phyloP scores from a whole-genome alignment of 2,113 vertebrate species.

The Oreotrochilus melanogaster region DNA sequence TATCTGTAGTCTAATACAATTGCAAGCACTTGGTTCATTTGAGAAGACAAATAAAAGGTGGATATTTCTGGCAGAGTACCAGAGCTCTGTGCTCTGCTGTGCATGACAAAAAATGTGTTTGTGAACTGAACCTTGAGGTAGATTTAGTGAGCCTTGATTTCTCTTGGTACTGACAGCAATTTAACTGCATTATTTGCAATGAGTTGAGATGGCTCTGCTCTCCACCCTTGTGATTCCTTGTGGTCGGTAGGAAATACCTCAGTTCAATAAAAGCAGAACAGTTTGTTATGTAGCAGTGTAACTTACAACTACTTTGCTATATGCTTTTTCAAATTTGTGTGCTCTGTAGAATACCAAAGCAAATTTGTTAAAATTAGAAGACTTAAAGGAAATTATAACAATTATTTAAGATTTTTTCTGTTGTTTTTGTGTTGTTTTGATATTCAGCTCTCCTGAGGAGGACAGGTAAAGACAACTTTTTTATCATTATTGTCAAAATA shows the following conservation, averaged over 20 bases:
- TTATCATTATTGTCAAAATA: not conserved
- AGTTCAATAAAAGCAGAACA: not conserved
- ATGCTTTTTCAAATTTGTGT: not conserved
- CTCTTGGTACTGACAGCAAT: not conserved
- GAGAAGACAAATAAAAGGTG: not conserved
- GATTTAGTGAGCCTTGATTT: not conserved
- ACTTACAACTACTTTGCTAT: not conserved
- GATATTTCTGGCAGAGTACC: not conserved
- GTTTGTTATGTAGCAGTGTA: not conserved
- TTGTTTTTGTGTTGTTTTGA: conserved; percentile 35
- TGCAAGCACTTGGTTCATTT: not conserved
- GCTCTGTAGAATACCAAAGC: not conserved
- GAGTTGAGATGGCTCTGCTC: not conserved
- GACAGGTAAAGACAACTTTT: conserved; percentile 58
- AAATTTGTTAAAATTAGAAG: not conserved
- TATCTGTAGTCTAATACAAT: not conserved
- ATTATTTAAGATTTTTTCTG: conserved; percentile 3
- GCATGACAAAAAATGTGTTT: not conserved
- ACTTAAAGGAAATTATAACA: not conserved
- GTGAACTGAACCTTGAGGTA: not conserved
- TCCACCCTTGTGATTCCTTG: not conserved
- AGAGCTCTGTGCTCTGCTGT: not conserved
- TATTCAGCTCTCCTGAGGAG: conserved; percentile 47
- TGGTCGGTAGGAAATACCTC: not conserved
- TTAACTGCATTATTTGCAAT: not conserved